A percentile compares a stretch with the other conserved stretches of the same genome.
These are phyloP conservation scores for Blastobasis lacticolella DNA, from an alignment of 2,888 invertebrate species.

Conservation along the genomic window DNA sequence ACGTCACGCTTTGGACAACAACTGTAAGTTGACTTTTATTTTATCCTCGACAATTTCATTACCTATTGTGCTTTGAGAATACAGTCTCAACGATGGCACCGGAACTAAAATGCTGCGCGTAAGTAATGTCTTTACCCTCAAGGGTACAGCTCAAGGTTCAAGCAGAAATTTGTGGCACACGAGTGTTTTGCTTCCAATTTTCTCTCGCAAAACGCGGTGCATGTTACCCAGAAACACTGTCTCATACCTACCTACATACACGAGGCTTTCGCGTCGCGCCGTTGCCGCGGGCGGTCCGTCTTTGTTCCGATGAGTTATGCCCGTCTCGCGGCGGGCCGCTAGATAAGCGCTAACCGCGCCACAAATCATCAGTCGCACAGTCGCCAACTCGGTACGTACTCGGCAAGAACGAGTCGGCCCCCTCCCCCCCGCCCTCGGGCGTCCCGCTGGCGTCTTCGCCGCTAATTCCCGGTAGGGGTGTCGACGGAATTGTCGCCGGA, in stretches of 20 bases:
- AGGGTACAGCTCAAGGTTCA: too few species aligned
- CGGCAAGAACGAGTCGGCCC: slow-evolving; percentile 34
- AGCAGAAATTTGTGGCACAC: too few species aligned
- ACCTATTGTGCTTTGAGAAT: too few species aligned
- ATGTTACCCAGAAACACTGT: too few species aligned
- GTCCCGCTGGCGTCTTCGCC: too few species aligned
- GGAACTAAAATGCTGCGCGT: too few species aligned
- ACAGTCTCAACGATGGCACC: too few species aligned
- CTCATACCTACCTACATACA: neutral
- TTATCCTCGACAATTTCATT: slow-evolving; percentile 7
- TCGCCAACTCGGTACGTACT: slow-evolving; percentile 25
- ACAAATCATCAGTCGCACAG: slow-evolving; percentile 57
- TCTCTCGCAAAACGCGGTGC: too few species aligned
- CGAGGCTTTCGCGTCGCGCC: slow-evolving; percentile 22
- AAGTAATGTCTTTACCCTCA: too few species aligned
- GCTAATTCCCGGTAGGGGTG: too few species aligned
- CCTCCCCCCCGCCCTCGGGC: slow-evolving; percentile 10
- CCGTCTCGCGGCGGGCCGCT: slow-evolving; percentile 38
- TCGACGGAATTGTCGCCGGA: too few species aligned
- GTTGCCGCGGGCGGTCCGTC: slow-evolving; percentile 27
- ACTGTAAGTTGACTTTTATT: slow-evolving; percentile 20
- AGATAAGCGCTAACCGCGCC: slow-evolving; percentile 55
- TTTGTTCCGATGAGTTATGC: slow-evolving; percentile 51
- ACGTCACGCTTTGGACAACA: slow-evolving; percentile 18
- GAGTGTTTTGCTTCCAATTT: too few species aligned